Base-by-base conservation (phyloP, 2,888 invertebrate genomes). In the Eustalomyia histrio region DNA sequence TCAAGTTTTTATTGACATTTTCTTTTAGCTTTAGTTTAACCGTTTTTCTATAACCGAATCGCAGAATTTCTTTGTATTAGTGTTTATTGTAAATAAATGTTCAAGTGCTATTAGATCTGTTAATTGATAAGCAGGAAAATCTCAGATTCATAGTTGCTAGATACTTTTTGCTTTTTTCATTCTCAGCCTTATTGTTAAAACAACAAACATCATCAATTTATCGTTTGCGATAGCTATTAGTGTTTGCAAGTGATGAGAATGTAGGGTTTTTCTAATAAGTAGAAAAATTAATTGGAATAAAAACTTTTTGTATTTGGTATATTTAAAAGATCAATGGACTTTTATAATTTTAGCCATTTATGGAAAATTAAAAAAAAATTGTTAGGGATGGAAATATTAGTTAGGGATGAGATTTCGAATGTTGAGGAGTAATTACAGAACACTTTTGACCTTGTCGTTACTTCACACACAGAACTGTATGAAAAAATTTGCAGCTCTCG, bases 21-120 rank as follows among this genome's bases (percentile, higher is more conserved):
- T 73, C 24, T 35, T 61, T 75, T 67, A 55, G 35, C 35, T 67
- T n/a, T n/a, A n/a, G 65, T 57, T 72, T 68, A 61, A 35, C 50
- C 17, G 55, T 72, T 72, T n/a, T 73, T 79, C 78, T 72, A 65
- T 72, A 67, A 6, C n/a, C 43, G n/a, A 47, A 39, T n/a, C 43
- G 5, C 14, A 5, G 43, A 1, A n/a, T 47, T 47, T 10, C 43
- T 47, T 47, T 47, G 43, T n/a, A 29, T 35, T 79, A 58, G 78
- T 79, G 67, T 72, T 67, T 61, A 61, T 65, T 72, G 47, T 60
- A 67, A 78, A 67, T 78, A 57, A 67, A 67, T 73, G 65, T 79
- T 55, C 78, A 79, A 73, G 78, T 79, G 78, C 72, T 55, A 73
- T 73, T 50, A 73, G 78, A 79, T 79, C 78, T 79, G 78, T 79